A percentile compares a stretch with the other conserved stretches of the same genome.
Conservation (phyloP, 2,888 invertebrate genomes). For the Agrenia bidenticulata region DNA sequence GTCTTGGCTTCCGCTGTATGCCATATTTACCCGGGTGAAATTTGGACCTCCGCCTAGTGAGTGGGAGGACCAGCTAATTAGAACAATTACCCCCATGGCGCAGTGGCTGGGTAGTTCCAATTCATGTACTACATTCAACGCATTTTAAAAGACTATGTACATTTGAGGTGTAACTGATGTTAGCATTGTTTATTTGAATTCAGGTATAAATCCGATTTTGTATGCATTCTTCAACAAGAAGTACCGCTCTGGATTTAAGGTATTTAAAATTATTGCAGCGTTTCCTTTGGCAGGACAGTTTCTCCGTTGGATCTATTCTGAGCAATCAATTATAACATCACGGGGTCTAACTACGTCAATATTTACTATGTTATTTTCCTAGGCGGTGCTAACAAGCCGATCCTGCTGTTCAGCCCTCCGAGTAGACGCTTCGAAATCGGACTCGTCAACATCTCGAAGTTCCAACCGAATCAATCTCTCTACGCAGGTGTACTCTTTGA, state of each 20-base stretch:
- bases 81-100: slow-evolving; percentile 58
- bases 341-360: too few relatives aligned
- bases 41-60: slow-evolving; percentile 55
- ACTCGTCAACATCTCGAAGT: slow-evolving; percentile 50
- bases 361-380: too few relatives aligned
- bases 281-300: too few relatives aligned
- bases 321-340: not conserved
- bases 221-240: slow-evolving; percentile 64
- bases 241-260: slow-evolving; percentile 60
- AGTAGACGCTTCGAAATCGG: slow-evolving; percentile 47
- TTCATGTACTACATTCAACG: slow-evolving; percentile 59
- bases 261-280: too few relatives aligned
- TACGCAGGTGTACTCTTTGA: slow-evolving; percentile 26
- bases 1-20: slow-evolving; percentile 63
- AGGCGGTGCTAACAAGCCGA: slow-evolving; percentile 57
- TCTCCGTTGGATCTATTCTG: not conserved
- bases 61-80: slow-evolving; percentile 55
- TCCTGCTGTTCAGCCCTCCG: slow-evolving; percentile 55
- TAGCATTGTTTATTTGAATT: not conserved
- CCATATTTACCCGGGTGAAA: slow-evolving; percentile 57
- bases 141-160: not conserved
- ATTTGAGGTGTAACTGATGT: not conserved
- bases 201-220: slow-evolving; percentile 60
- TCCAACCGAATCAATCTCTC: slow-evolving; percentile 49
- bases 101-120: slow-evolving; percentile 63